phyloP scores from a whole-genome alignment of 2,113 vertebrate species.

The Gracilinanus agilis region DNA sequence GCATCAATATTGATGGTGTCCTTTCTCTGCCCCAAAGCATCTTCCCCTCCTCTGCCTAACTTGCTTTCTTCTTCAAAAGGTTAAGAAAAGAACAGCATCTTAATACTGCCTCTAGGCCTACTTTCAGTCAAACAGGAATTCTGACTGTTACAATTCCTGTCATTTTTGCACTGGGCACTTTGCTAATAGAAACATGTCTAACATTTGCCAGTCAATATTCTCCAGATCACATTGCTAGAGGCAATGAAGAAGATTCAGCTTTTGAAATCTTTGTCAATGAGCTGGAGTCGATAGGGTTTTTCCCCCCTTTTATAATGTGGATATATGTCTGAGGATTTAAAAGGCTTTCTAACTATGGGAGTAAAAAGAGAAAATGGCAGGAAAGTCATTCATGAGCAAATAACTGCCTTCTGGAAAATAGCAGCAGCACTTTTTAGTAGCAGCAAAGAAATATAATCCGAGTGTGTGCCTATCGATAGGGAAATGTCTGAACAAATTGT shows the following conservation, averaged over 20 bases:
- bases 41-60: constrained; percentile 4
- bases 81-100: constrained; percentile 15
- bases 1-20: constrained; percentile 44
- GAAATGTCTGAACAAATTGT: neutral
- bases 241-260: constrained; percentile 55
- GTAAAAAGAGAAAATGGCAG: neutral
- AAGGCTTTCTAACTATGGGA: constrained; percentile 22
- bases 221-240: constrained; percentile 60
- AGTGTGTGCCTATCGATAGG: neutral
- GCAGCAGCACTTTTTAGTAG: neutral
- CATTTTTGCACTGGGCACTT: neutral
- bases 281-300: constrained; percentile 38
- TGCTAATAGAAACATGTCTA: neutral
- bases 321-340: constrained; percentile 31
- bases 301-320: neutral
- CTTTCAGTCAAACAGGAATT: constrained; percentile 46
- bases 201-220: constrained; percentile 53
- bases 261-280: constrained; percentile 71
- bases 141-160: neutral
- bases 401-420: constrained; percentile 20
- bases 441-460: neutral
- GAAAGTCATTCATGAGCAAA: constrained; percentile 29
- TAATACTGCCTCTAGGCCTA: constrained; percentile 9
- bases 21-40: constrained; percentile 52
- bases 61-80: neutral